phyloP scores from a whole-genome alignment of 2,113 vertebrate species.

The Neoarius graeffei region DNA sequence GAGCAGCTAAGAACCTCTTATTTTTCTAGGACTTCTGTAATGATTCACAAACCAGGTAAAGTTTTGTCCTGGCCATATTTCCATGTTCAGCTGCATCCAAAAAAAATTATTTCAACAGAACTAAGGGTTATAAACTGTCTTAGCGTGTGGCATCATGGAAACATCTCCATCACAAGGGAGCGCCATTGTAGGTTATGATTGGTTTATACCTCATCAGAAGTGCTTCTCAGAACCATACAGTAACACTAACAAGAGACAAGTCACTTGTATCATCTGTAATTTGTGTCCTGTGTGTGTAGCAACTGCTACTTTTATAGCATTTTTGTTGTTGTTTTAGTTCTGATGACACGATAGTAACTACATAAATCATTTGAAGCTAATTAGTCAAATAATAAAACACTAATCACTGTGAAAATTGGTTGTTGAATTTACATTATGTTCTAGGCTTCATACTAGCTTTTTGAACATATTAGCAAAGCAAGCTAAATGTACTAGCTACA shows the following conservation, averaged over 20 bases:
- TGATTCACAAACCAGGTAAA: slow-evolving; percentile 24
- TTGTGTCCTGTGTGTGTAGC: neutral
- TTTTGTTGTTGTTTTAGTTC: neutral
- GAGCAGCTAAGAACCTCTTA: slow-evolving; percentile 16
- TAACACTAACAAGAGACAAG: neutral
- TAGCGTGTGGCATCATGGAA: neutral
- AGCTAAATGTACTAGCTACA: neutral
- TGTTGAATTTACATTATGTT: neutral
- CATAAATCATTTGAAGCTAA: neutral
- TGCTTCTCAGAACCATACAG: neutral
- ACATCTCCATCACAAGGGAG: neutral
- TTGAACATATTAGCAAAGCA: neutral
- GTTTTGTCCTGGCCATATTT: neutral
- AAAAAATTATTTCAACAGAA: neutral
- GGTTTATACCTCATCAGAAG: neutral
- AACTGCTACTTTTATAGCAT: neutral
- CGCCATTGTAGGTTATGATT: neutral
- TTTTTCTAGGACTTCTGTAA: slow-evolving; percentile 5
- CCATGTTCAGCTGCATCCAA: slow-evolving; percentile 1
- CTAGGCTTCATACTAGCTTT: neutral
- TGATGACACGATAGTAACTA: neutral
- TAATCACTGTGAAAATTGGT: neutral
- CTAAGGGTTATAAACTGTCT: neutral
- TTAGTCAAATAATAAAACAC: neutral
- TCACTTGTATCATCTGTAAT: neutral